Evolutionary conservation across 2,113 vertebrate species (phyloP).

Genomic region (Trogon melanurus): DNA sequence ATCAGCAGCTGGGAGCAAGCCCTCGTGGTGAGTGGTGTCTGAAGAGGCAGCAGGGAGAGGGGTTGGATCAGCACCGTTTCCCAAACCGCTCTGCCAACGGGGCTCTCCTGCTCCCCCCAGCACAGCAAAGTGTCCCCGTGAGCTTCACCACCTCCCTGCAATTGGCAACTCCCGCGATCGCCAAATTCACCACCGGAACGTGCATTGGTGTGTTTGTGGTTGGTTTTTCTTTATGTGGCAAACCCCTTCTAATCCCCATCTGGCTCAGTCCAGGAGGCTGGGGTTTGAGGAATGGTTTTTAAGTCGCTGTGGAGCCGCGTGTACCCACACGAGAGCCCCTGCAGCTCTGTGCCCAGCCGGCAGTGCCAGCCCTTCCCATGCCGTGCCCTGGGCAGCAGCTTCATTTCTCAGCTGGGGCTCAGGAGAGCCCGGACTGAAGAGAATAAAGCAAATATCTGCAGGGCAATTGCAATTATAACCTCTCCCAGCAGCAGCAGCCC

Average conservation of each 20-base stretch:
- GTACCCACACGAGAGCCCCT: not conserved
- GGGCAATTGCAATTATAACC: not conserved
- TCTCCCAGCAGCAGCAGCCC: not conserved
- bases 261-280: not conserved
- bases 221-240: not conserved
- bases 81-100: not conserved
- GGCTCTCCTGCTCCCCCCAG: no score
- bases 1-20: fast-evolving
- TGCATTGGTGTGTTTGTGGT: not conserved
- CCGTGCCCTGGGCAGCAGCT: not conserved
- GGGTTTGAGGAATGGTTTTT: not conserved
- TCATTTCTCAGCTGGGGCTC: not conserved
- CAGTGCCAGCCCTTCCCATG: fast-evolving
- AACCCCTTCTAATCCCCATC: not conserved
- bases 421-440: not conserved
- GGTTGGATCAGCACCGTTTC: not conserved
- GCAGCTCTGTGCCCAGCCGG: not conserved
- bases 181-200: not conserved
- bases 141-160: not conserved
- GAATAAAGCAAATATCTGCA: not conserved
- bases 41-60: not conserved
- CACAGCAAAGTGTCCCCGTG: fast-evolving
- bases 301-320: not conserved
- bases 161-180: not conserved
- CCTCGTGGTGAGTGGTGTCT: not conserved